Base-by-base conservation (phyloP, 1,140 invertebrate genomes). In the Drosophila parvula region DNA sequence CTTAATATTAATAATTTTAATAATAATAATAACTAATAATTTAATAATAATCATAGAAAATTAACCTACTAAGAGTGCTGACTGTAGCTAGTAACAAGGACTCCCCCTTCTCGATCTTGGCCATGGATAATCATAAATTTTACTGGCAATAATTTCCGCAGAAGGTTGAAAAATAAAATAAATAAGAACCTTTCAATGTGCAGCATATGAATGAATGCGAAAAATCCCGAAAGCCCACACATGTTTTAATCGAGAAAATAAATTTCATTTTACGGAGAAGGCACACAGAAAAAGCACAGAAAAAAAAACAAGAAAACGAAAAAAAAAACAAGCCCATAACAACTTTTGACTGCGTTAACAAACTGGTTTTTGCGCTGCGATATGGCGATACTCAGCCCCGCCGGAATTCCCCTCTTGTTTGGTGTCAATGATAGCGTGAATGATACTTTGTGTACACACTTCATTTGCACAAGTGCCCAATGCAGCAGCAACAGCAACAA, bases 371-470 rank as follows among this genome's bases (percentile, higher is more conserved):
- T 68, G 44, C 36, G 40, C 27, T 48, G 60, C 48, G 30, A 50
- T 40, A 30, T 50, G 30, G 47, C 32, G 34, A 34, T 27, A 53
- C 59, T 36, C 36, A 16, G 22, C 55, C 22, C 59, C 50, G 60
- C 27, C 34, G 58, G 28, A 16, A 43, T 11, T 41, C 22, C 67
- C 65, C 40, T 56, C 70, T 76, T 70, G 71, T 77, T 71, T 73
- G 77, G 65, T 76, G 81, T 77, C 80, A 83, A 83, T 84, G 80
- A 83, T 84, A 84, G 80, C 81, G 81, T 61, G 71, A 84, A 83
- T 84, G 80, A 84, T 83, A 83, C 81, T 80, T 63, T 83, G 65
- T 67, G 40, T 55, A 71, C 64, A 71, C 80, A 79, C 63, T 71
- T 71, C 68, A 71, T 71, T 71, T 71, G 68, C 65, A 71, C 65